Conservation (phyloP, 2,113 vertebrate species). For the Epinephelus moara region DNA sequence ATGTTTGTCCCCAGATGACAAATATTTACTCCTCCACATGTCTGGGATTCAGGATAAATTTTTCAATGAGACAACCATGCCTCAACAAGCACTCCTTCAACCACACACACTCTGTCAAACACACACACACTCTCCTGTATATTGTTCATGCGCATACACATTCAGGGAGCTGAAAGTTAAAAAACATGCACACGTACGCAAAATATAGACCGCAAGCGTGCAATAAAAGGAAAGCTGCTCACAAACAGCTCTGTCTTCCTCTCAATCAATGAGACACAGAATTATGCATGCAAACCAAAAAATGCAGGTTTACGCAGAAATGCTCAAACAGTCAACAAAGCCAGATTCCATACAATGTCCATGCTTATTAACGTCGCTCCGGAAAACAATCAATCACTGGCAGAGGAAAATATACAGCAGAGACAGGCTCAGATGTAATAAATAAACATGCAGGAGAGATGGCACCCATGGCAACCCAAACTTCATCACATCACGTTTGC, state of each 20-base stretch:
- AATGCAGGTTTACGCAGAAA: slow-evolving; percentile 27
- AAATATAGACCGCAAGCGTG: neutral
- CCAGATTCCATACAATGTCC: slow-evolving; percentile 7
- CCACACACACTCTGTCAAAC: slow-evolving; percentile 38
- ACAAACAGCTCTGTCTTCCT: slow-evolving; percentile 14
- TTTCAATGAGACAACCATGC: slow-evolving; percentile 68
- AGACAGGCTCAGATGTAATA: slow-evolving; percentile 31
- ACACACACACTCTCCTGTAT: neutral
- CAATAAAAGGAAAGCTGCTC: neutral
- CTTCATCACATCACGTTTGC: slow-evolving; percentile 43
- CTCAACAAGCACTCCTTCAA: slow-evolving; percentile 54
- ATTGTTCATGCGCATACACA: neutral
- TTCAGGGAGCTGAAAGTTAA: neutral
- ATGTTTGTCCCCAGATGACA: slow-evolving; percentile 79
- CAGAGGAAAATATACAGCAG: slow-evolving; percentile 8
- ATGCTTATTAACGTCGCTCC: slow-evolving; percentile 25
- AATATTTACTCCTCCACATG: slow-evolving; percentile 82
- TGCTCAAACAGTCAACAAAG: slow-evolving; percentile 9
- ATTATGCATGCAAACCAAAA: slow-evolving; percentile 38
- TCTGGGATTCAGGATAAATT: slow-evolving; percentile 71
- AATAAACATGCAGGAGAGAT: slow-evolving; percentile 49
- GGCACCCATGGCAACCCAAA: slow-evolving; percentile 27
- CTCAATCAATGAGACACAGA: slow-evolving; percentile 33
- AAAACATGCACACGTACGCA: neutral
- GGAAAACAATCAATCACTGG: slow-evolving; percentile 54